Conservation (phyloP, 2,113 vertebrate species). For the Atrichornis clamosus region DNA sequence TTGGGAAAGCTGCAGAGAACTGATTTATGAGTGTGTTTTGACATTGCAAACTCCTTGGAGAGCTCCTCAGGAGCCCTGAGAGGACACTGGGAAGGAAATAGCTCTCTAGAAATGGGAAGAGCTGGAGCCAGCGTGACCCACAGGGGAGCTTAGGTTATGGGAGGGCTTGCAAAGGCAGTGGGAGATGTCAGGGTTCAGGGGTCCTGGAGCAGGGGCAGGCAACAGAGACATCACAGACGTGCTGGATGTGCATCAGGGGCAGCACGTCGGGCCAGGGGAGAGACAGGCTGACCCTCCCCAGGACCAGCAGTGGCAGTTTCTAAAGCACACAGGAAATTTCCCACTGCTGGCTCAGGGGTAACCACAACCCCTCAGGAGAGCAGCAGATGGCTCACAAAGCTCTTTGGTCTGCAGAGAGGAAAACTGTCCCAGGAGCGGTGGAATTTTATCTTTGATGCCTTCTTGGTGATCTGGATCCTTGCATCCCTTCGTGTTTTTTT, state of each 20-base stretch:
- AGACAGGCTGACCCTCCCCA: not conserved
- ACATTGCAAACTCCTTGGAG: slow-evolving; percentile 22
- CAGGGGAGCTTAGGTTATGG: not conserved
- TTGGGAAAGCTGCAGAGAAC: slow-evolving; percentile 20
- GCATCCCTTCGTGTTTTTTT: not conserved
- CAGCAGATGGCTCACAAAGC: not conserved
- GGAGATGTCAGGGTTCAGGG: not conserved
- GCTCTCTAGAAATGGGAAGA: not conserved
- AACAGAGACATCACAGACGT: not conserved
- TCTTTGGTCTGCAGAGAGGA: not conserved
- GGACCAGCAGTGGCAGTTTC: not conserved
- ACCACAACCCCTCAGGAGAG: not conserved
- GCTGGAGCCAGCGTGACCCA: slow-evolving; percentile 11
- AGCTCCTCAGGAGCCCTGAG: not conserved
- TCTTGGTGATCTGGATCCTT: not conserved
- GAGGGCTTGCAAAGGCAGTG: not conserved
- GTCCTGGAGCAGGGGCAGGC: not conserved
- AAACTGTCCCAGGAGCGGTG: not conserved
- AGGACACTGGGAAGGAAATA: not conserved
- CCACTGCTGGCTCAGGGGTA: fast-evolving
- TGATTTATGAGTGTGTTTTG: slow-evolving; percentile 14
- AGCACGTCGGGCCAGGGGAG: not conserved
- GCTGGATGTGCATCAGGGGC: not conserved
- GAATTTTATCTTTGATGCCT: not conserved
- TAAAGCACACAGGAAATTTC: not conserved